Evolutionary conservation across 2,113 vertebrate genomes (phyloP), one percentile per base, ranked within the genome.

Genomic region (Syrmaticus mikado): DNA sequence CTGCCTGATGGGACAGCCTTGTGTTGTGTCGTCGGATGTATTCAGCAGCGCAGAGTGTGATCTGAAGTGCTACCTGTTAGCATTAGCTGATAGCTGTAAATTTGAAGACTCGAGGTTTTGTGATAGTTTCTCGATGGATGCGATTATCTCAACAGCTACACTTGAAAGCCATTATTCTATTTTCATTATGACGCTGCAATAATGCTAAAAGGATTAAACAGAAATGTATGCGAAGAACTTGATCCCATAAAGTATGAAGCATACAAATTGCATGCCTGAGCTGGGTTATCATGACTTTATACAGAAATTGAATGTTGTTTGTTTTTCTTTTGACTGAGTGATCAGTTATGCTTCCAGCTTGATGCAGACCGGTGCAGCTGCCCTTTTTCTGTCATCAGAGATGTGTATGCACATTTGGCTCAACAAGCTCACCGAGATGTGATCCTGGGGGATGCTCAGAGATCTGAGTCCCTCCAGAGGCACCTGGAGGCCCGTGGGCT

Each of bases 81-180:
- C 77, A 36, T 27, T 50, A 36, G 65, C 79, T 61, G 45, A 64
- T 25, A 40, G 1, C 40, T 16, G 50, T 61, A 62, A 48, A 25
- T 58, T 72, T 77, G 48, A 73, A 64, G 25, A 67, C 66, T 60
- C 7, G 4, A 18, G 66, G 34, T 84, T 7, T 72, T 72, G 58
- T 28, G 62, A 28, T 2, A 45, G 27, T 80, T 30, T 77, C n/a
- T 40, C 67, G n/a, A 68, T 41, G 77, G 24, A n/a, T 21, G 82
- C 16, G 74, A 77, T 96, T 92, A 87, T 90, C 72, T 87, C 89
- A 78, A 52, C 62, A 81, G 91, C 79, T 80, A 64, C 38, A 24
- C 82, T 89, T 17, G 22, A 81, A 74, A 91, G 68, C 87, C 6
- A 40, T 46, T 87, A 64, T 81, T 92, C 80, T 15, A 71, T 89